Percentiles rank a stretch among this genome's conserved stretches.
phyloP scores from a whole-genome alignment of 2,113 vertebrate genomes.

The Scomber colias region DNA sequence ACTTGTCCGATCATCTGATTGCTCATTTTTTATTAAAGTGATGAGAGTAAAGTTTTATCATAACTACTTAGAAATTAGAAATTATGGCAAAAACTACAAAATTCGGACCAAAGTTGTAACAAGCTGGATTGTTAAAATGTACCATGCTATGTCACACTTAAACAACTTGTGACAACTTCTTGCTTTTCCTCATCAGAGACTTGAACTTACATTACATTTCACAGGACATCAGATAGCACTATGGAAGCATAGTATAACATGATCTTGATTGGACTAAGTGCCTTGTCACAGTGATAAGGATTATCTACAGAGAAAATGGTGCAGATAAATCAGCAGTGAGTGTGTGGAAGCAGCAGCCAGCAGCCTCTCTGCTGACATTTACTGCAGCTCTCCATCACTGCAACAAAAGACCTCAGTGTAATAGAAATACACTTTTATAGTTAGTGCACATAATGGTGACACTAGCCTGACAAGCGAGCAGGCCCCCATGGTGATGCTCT shows the following conservation, averaged over 20 bases:
- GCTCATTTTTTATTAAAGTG: no score
- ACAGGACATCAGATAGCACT: no score
- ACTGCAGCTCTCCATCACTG: slow-evolving; percentile 34
- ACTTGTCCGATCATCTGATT: no score
- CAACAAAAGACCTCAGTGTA: slow-evolving; percentile 20
- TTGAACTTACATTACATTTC: no score
- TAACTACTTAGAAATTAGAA: no score
- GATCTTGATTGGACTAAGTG: slow-evolving; percentile 36
- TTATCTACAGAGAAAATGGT: slow-evolving; percentile 18
- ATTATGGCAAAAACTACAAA: no score
- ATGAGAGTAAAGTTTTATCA: no score
- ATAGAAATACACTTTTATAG: slow-evolving; percentile 26
- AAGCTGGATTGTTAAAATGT: no score
- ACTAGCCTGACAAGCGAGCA: not conserved
- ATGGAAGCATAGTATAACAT: not conserved
- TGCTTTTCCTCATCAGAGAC: no score
- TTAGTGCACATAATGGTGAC: slow-evolving; percentile 15
- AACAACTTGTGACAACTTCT: no score
- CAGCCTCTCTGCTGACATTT: slow-evolving; percentile 35
- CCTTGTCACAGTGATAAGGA: slow-evolving; percentile 27
- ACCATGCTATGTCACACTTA: no score
- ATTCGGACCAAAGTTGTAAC: no score
- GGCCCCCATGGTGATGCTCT: not conserved
- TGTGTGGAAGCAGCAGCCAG: slow-evolving; percentile 11
- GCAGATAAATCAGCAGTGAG: slow-evolving; percentile 33